Conservation (phyloP, 2,888 invertebrate genomes). For the Macroteleia sp. region DNA sequence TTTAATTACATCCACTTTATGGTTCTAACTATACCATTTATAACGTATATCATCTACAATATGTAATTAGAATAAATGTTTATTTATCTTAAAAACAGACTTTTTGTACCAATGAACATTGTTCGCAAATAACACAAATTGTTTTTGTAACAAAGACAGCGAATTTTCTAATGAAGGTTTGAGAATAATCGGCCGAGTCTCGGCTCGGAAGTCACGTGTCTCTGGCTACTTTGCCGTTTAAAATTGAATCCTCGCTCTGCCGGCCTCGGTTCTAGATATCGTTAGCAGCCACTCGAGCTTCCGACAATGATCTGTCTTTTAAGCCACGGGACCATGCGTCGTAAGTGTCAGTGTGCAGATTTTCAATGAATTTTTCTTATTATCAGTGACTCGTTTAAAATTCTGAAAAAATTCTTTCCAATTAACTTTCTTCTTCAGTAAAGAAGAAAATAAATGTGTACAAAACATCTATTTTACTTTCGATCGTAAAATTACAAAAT, state of each 20-base stretch:
- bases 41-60: too few species aligned
- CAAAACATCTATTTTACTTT: too few species aligned
- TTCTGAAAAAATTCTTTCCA: too few species aligned
- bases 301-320: conserved; percentile 62
- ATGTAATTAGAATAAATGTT: too few species aligned
- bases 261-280: conserved; percentile 64
- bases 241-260: conserved; percentile 63
- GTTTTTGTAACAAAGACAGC: neutral
- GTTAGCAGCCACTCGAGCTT: conserved; percentile 62
- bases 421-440: too few species aligned
- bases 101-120: too few species aligned
- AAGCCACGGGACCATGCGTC: conserved; percentile 49
- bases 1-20: too few species aligned
- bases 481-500: too few species aligned
- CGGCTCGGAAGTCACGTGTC: conserved; percentile 66
- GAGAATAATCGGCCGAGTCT: conserved; percentile 54
- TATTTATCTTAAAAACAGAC: neutral
- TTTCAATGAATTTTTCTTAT: conserved; percentile 5
- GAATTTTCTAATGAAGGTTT: conserved; percentile 47
- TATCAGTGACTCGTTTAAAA: too few species aligned
- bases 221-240: conserved; percentile 60
- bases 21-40: too few species aligned
- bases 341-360: conserved; percentile 36
- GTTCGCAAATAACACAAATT: too few species aligned
- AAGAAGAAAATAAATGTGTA: too few species aligned